Evolutionary conservation across 37 sponge, comb jelly and placozoan species (phyloP), one percentile per base, ranked within the genome.

Genomic region (Cliona cf. orientalis): DNA sequence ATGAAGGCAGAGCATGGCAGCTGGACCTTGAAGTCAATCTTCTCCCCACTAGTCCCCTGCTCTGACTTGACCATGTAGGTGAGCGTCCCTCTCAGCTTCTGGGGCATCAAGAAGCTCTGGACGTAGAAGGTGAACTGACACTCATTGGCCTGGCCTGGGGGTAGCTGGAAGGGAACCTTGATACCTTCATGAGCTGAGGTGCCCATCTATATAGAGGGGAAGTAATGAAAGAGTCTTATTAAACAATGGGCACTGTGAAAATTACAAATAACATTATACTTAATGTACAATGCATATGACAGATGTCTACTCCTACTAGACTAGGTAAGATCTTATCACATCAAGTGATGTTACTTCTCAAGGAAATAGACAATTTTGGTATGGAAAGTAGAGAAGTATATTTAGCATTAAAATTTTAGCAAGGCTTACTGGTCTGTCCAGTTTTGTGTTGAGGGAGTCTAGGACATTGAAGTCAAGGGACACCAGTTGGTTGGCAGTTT

Each of bases 401-500:
- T 34, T 68, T n/a, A n/a, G 22, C 46, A 37, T 72, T 32, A 14
- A n/a, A n/a, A 23, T 46, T n/a, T 1, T 41, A 21, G 29, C 1
- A 5, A 28, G 0, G 63, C 85, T 59, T 71, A 81, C 86, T 43
- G 93, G 89, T 72, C 97, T 65, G 26, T 91, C 88, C 63, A 96
- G 84, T 61, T 93, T 93, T 12, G 87, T 84, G 73, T 91, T 96
- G 65, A 98, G 92, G 2, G 97, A 95, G 66, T 98, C 99, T 25
- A 96, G 75, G 2, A 98, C 89, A 65, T 98, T 96, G 80, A 98
- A 91, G 58, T 96, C 94, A 65, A 98, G 38, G 59, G 91, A 80
- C 19, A 90, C 66, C 49, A 98, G 28, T 42, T 76, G 73, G 36
- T 63, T 26, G 33, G 71, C 46, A 5, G 88, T 72, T 57, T 64